Evolutionary conservation across 1,140 invertebrate species (phyloP), one percentile per base, ranked within the genome.

Genomic region (Brachionus asplanchnoidis): DNA sequence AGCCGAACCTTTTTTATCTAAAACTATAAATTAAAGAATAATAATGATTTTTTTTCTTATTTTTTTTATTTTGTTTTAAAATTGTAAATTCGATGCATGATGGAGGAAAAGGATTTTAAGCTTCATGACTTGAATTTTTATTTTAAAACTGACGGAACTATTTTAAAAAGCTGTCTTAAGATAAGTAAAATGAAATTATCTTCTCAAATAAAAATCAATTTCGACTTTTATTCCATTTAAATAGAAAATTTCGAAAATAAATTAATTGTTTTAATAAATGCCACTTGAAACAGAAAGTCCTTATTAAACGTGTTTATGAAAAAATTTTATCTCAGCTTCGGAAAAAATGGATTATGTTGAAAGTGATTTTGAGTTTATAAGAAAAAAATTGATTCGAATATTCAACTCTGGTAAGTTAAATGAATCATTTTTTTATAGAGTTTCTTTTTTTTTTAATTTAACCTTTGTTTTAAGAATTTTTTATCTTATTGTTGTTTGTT

Each of bases 291-390:
- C 20, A 60, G 20, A 60, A 60, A 20, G 17, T 23, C 53, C 6
- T 9, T 20, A 20, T 26, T 20, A 8, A 23, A 60, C 9, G 44
- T 46, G 5, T 46, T 46, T 12, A 12, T 46, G 1, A n/a, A 7
- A 53, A 14, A 53, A 60, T 23, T 60, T 26, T 60, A 8, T 20
- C n/a, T 17, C 5, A 60, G 6, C 20, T 60, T 17, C 17, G 14
- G n/a, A 2, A 80, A 80, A 53, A 56, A 80, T 80, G 77, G 77
- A 80, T 80, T 56, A 53, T 80, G 44, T 56, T 65, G 77, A 80
- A 40, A 80, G 9, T 12, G 44, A 53, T 65, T 56, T 56, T 80
- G 77, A 80, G 23, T 80, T 40, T 80, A 65, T 80, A 23, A 60
- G 28, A 12, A 80, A 80, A 40, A 80, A 80, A 80, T 53, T 80